Percentiles rank a stretch among this genome's conserved stretches.
Conservation (phyloP, 2,888 invertebrate genomes). For the Brachypalpus laphriformis region DNA sequence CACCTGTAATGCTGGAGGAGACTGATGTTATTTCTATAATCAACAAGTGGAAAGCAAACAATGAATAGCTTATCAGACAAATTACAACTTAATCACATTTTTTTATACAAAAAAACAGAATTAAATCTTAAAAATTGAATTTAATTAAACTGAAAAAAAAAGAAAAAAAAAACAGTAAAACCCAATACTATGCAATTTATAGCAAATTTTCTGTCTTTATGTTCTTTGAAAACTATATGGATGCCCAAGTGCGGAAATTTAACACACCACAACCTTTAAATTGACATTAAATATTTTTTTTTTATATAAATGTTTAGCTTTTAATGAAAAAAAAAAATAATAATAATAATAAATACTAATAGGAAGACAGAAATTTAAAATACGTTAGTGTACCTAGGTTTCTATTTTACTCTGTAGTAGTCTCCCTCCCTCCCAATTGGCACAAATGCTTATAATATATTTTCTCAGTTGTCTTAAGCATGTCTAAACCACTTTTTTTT, state of each 20-base stretch:
- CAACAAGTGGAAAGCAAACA: conserved; percentile 58
- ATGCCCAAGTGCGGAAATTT: not conserved
- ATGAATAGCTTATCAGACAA: conserved; percentile 66
- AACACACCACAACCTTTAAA: conserved; percentile 5
- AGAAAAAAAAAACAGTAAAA: conserved; percentile 14
- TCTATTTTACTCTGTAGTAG: conserved; percentile 29
- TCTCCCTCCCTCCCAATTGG: conserved; percentile 31
- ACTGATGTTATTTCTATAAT: conserved; percentile 64
- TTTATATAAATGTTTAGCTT: conserved; percentile 45
- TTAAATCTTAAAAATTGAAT: conserved; percentile 37
- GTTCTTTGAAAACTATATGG: conserved; percentile 8
- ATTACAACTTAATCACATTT: conserved; percentile 67
- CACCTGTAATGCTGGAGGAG: conserved; percentile 60
- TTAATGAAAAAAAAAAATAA: conserved; percentile 18
- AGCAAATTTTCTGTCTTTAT: conserved; percentile 25
- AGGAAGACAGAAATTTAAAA: conserved; percentile 6
- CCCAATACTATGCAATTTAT: conserved; percentile 17
- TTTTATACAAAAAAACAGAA: conserved; percentile 52
- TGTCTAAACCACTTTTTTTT: conserved; percentile 18
- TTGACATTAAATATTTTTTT: conserved; percentile 33
- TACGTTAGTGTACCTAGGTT: conserved; percentile 29
- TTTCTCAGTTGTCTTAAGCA: conserved; percentile 27
- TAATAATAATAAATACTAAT: not conserved
- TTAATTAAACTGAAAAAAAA: conserved; percentile 28
- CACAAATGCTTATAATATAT: conserved; percentile 48